Evolutionary conservation across 2,888 invertebrate species (phyloP).

Genomic region (Cataglyphis livida): DNA sequence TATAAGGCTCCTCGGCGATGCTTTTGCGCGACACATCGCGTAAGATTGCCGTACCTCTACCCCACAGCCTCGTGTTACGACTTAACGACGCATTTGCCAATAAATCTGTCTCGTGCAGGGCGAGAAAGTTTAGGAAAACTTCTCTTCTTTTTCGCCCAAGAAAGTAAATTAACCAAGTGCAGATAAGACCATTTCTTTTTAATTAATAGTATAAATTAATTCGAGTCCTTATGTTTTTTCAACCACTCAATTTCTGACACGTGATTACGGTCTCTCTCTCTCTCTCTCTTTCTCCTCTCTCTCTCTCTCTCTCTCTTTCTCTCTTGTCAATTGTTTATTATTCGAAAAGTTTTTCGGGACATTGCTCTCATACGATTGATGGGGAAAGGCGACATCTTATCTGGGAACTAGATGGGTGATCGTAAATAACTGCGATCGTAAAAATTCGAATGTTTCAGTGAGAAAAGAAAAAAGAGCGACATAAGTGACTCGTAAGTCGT

Average conservation of each 20-base stretch:
- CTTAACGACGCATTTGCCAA: not conserved
- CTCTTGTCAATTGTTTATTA: not conserved
- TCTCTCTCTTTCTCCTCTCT: not conserved
- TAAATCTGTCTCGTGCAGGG: not conserved
- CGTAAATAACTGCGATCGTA: not conserved
- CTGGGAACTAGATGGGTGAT: conserved; percentile 14
- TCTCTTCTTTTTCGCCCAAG: not conserved
- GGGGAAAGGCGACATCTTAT: conserved; percentile 13
- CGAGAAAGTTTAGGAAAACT: not conserved
- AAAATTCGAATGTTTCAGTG: not conserved
- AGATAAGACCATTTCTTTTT: not conserved
- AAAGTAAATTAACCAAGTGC: not conserved
- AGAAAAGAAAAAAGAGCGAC: not conserved
- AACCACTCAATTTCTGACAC: not conserved
- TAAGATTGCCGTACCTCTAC: conserved; percentile 44
- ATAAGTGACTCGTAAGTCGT: not conserved
- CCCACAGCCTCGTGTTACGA: conserved; percentile 8
- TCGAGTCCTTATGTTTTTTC: not conserved
- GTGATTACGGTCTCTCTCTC: not conserved
- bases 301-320: too few species aligned
- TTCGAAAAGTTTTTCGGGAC: not conserved
- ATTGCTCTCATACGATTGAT: conserved; percentile 1
- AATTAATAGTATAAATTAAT: not conserved
- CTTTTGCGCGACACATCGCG: conserved; percentile 43
- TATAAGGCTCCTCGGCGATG: not conserved